Percentiles rank a stretch among this genome's conserved stretches.
These are phyloP conservation scores for Halichoeres trimaculatus DNA, from an alignment of 2,113 vertebrate species.

Conservation along the genomic window DNA sequence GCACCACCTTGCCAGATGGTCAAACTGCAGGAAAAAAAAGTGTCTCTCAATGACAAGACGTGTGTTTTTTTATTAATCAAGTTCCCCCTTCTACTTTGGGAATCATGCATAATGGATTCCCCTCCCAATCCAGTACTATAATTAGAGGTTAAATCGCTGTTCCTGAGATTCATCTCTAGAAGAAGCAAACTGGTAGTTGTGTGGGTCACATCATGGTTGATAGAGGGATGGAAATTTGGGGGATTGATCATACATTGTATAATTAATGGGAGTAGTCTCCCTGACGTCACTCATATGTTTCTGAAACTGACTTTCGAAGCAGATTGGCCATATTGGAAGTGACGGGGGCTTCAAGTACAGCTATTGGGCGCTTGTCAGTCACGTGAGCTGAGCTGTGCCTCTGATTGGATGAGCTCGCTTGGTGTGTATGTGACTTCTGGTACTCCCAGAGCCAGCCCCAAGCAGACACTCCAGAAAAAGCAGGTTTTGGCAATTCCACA, in stretches of 20 bases:
- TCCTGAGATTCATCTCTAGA: slow-evolving; percentile 2
- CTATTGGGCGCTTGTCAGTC: too few species aligned
- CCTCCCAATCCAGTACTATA: slow-evolving; percentile 29
- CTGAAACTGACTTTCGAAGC: too few species aligned
- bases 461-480: too few species aligned
- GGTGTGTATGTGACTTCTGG: too few species aligned
- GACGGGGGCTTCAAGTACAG: too few species aligned
- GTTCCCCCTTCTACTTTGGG: slow-evolving; percentile 8
- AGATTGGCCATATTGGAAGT: too few species aligned
- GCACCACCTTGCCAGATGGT: slow-evolving; percentile 63
- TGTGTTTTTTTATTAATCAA: slow-evolving; percentile 48
- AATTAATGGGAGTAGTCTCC: too few species aligned
- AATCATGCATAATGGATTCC: slow-evolving; percentile 5
- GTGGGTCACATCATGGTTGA: slow-evolving; percentile 1
- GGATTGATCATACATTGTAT: not conserved
- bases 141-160: slow-evolving; percentile 21
- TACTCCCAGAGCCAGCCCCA: too few species aligned
- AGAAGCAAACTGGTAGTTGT: not conserved
- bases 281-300: too few species aligned
- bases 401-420: too few species aligned
- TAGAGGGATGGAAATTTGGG: not conserved
- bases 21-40: slow-evolving; percentile 27
- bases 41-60: slow-evolving; percentile 19
- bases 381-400: too few species aligned
- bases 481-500: too few species aligned